phyloP scores from a whole-genome alignment of 2,797 vertebrate species.

The Coccyzus lansbergi region DNA sequence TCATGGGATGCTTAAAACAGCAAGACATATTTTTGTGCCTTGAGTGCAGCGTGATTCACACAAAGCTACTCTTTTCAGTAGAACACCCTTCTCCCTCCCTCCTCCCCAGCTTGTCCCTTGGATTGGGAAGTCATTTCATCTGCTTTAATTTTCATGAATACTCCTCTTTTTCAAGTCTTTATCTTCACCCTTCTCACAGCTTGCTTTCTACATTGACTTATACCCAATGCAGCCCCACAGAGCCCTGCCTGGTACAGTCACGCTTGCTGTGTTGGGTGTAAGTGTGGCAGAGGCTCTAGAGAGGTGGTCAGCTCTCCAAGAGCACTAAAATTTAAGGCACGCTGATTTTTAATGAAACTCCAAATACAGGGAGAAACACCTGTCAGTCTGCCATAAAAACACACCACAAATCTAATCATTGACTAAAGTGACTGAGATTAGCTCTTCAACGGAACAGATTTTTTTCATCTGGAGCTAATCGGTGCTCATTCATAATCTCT shows the following conservation, averaged over 20 bases:
- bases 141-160: neutral
- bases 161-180: neutral
- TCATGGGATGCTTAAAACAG: neutral
- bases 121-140: neutral
- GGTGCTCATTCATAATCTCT: conserved; percentile 59
- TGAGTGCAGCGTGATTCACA: neutral
- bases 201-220: neutral
- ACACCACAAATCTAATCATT: neutral
- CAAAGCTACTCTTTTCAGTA: neutral
- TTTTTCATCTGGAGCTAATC: conserved; percentile 41
- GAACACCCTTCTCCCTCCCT: neutral
- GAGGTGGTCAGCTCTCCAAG: neutral
- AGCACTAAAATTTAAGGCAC: neutral
- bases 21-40: neutral
- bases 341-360: neutral
- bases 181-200: neutral
- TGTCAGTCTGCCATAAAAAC: neutral
- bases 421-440: conserved; percentile 16
- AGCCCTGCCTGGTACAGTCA: neutral
- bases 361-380: neutral
- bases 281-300: neutral
- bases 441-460: conserved; percentile 29
- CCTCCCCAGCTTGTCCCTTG: neutral
- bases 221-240: conserved; percentile 1
- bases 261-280: neutral